A percentile compares a stretch with the other conserved stretches of the same genome.
These are phyloP conservation scores for Physeter macrocephalus DNA, from an alignment of 2,113 vertebrate species.

Conservation along the genomic window DNA sequence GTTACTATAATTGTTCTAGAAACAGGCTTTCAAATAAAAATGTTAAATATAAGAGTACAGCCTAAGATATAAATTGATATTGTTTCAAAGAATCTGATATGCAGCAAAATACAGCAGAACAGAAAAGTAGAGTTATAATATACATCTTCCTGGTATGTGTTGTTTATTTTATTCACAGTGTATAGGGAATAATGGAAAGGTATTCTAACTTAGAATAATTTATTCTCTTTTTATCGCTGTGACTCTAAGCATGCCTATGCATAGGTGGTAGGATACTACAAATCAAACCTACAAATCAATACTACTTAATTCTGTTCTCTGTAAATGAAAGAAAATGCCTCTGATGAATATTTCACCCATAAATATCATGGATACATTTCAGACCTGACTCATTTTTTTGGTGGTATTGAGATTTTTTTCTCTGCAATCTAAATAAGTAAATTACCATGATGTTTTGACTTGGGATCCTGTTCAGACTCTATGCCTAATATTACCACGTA, in stretches of 20 bases:
- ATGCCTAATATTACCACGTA: not conserved
- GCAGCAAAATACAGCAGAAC: not conserved
- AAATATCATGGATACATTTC: not conserved
- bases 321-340: not conserved
- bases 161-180: not conserved
- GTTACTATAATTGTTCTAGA: not conserved
- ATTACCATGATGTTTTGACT: not conserved
- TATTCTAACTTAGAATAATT: not conserved
- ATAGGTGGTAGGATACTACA: no score
- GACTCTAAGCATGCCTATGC: not conserved
- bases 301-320: not conserved
- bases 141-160: accelerated
- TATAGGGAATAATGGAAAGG: not conserved
- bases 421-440: not conserved
- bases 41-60: accelerated
- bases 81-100: not conserved
- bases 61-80: accelerated
- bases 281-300: not conserved
- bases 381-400: not conserved
- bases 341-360: not conserved
- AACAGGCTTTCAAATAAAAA: not conserved
- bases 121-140: no score
- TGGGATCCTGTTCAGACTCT: no score
- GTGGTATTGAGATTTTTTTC: not conserved
- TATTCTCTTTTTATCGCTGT: not conserved